Evolutionary conservation across 2,797 vertebrate genomes (phyloP), one percentile per base, ranked within the genome.

Genomic region (Sciaenops ocellatus): DNA sequence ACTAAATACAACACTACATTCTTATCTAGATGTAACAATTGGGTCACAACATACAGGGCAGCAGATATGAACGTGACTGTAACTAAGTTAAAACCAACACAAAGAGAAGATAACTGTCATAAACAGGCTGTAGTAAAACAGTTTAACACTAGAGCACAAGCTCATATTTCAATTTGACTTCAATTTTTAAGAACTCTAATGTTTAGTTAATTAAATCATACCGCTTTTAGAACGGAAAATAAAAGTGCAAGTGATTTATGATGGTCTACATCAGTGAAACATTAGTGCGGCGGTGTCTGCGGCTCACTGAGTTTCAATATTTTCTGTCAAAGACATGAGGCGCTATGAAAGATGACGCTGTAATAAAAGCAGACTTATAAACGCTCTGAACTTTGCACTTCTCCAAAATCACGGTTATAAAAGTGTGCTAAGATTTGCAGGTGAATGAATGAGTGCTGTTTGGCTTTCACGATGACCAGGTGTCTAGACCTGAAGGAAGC

Each of bases 401-500:
- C 26, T 54, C 15, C 18, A 57, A 70, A 57, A 68, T 28, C 28
- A 6, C 34, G 17, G 50, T 34, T 44, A 60, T 42, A 76, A 85
- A 72, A n/a, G 16, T 41, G 55, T 8, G 16, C 4, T 2, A 26
- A 61, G 28, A 28, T 1, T 9, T 66, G 57, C 57, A 81, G 68
- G 71, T 87, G 73, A 76, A 76, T 56, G 41, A 78, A 42, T 61
- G 38, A 76, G 41, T 41, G 52, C n/a, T 28, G 80, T 76, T 85
- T 83, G 64, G 5, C 51, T 76, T 79, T 38, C 28, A 52, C 46
- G 67, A 20, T 65, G 48, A 69, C 63, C 88, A 90, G 85, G 85
- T 88, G 91, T 87, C 76, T 62, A 28, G 60, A 85, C 74, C 60
- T 76, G 74, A 71, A 86, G 86, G 86, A 94, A 92, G 83, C 50